Evolutionary conservation across 2,797 vertebrate genomes (phyloP), one percentile per base, ranked within the genome.

Genomic region (Myripristis murdjan): DNA sequence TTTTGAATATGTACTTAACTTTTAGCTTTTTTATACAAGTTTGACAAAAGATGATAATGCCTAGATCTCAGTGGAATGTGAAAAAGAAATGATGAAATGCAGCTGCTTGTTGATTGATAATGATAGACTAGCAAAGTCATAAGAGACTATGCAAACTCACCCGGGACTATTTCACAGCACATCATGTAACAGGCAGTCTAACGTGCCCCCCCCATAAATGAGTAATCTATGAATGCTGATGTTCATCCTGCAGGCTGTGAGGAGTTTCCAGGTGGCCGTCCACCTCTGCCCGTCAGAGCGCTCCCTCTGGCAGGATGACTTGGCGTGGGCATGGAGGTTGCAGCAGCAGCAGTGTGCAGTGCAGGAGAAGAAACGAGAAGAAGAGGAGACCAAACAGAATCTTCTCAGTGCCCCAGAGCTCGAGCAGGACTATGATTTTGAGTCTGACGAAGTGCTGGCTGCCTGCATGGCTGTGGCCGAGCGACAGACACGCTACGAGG

Each of bases 361-460:
- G 9, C 52, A 81, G 62, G 91, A 93, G 81, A 94, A 87, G 67
- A 73, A 80, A 5, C 83, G 74, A 11, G 66, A 84, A n/a, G 85
- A 88, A 20, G 94, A 96, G 57, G 85, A 92, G 4, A 75, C 92
- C 2, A 65, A 75, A 1, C 82, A 80, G 20, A 87, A 78, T 52
- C 73, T 94, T 33, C 81, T 92, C 0, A 70, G 93, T 1, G 92
- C 89, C 8, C 94, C 95, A 0, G 96, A 96, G 89, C 91, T 96
- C 0, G 87, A 96, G 67, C 95, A 92, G n/a, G 97, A 99, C 89
- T 99, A 97, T 82, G 97, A 99, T 85, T 99, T 98, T 73, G 98
- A 99, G 91, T 96, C 97, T 0, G 97, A 98, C 4, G 97, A 99
- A 89, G 97, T 99, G 72, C 93, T 99, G 64, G 96, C 94, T 1